phyloP scores from a whole-genome alignment of 1,140 invertebrate species.

The Drosophila ercepeae region DNA sequence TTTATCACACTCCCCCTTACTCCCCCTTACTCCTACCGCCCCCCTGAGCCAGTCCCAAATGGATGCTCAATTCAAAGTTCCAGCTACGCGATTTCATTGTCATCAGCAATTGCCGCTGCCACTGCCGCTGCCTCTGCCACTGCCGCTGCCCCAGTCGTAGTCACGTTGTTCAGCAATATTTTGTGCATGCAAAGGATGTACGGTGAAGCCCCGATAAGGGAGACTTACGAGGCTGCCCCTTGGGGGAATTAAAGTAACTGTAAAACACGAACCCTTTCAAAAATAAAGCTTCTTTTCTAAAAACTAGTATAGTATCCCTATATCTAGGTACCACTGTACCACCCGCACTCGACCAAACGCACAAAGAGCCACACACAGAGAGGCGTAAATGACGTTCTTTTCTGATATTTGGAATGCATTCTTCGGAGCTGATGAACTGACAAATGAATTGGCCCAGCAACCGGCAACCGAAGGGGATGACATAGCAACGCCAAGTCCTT shows the following conservation, averaged over 20 bases:
- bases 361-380: background rate
- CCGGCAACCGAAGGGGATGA: conserved; percentile 18
- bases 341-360: conserved; percentile 2
- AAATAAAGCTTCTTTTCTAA: too few species aligned
- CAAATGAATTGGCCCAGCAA: conserved; percentile 50
- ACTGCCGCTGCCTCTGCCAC: conserved; percentile 57
- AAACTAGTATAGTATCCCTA: too few species aligned
- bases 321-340: too few species aligned
- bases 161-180: conserved; percentile 75
- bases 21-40: background rate
- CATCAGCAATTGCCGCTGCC: conserved; percentile 66
- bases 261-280: too few species aligned
- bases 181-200: conserved; percentile 38
- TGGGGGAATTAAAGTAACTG: too few species aligned
- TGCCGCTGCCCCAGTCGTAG: conserved; percentile 61
- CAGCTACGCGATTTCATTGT: conserved; percentile 74
- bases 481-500: background rate
- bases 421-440: conserved; percentile 43
- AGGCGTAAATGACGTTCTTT: conserved; percentile 12
- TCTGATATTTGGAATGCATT: conserved; percentile 28
- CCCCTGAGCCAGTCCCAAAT: conserved; percentile 46
- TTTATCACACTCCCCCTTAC: too few species aligned
- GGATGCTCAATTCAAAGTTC: conserved; percentile 67
- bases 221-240: background rate
- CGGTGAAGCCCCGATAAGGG: background rate